phyloP scores from a whole-genome alignment of 1,140 invertebrate species.

The Thereuonema tuberculata region DNA sequence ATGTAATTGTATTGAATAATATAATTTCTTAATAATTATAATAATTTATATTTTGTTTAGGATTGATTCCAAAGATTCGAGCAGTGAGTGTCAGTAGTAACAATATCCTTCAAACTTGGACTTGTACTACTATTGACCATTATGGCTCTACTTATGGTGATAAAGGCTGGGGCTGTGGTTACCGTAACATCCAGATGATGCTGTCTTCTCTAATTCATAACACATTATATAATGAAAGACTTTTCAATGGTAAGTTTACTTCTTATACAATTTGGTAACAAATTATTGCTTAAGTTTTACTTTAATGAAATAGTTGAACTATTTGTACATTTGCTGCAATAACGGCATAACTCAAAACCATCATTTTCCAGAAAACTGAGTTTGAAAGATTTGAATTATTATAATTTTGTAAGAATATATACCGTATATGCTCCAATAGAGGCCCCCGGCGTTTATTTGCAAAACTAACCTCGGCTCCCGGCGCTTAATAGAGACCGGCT shows the following conservation, averaged over 20 bases:
- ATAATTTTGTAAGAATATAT: too few relatives aligned
- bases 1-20: too few relatives aligned
- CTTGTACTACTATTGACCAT: conserved; percentile 67
- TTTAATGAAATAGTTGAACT: too few relatives aligned
- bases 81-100: conserved; percentile 49
- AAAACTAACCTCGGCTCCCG: too few relatives aligned
- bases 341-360: too few relatives aligned
- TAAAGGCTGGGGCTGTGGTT: conserved; percentile 79
- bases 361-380: too few relatives aligned
- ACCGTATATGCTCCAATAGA: too few relatives aligned
- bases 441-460: too few relatives aligned
- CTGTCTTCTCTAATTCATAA: conserved; percentile 64
- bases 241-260: conserved; percentile 33
- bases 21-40: too few relatives aligned
- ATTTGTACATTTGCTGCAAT: too few relatives aligned
- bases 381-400: too few relatives aligned
- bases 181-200: conserved; percentile 81
- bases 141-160: conserved; percentile 76
- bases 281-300: conserved; percentile 4
- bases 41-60: conserved; percentile 36
- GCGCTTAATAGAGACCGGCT: too few relatives aligned
- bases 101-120: conserved; percentile 49
- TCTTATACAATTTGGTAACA: conserved; percentile 1
- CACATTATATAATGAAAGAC: conserved; percentile 48
- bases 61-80: conserved; percentile 52